Evolutionary conservation across 1,140 invertebrate species (phyloP).

Genomic region (Littorina saxatilis): DNA sequence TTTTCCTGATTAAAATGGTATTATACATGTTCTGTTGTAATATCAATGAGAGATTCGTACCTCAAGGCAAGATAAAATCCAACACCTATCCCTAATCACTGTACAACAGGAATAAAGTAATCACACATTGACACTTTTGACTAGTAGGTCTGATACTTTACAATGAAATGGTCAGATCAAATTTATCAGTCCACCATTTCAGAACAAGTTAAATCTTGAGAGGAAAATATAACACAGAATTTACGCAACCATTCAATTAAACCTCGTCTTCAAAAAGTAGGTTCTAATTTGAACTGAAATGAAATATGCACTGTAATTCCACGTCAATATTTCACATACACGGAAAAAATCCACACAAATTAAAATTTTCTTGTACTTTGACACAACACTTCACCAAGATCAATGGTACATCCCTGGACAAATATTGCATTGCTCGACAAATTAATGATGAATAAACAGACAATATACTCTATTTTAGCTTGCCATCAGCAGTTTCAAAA

Average conservation of each 20-base stretch:
- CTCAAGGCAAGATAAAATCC: constrained; percentile 31
- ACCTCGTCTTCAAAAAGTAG: too few relatives aligned
- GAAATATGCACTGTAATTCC: too few relatives aligned
- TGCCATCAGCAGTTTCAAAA: constrained; percentile 14
- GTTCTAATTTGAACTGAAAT: too few relatives aligned
- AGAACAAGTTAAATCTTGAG: too few relatives aligned
- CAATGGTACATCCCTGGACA: background rate
- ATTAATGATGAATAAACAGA: background rate
- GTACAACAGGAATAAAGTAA: constrained; percentile 12
- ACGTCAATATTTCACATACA: background rate
- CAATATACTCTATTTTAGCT: constrained; percentile 12
- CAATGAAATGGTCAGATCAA: too few relatives aligned
- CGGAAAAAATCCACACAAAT: background rate
- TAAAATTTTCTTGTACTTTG: background rate
- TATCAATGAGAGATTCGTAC: constrained; percentile 32
- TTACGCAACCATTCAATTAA: too few relatives aligned
- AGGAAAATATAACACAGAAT: too few relatives aligned
- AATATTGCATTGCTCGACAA: constrained; percentile 7
- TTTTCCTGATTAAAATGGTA: constrained; percentile 29
- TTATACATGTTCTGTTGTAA: constrained; percentile 19
- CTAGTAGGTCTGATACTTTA: background rate
- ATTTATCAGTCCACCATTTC: too few relatives aligned
- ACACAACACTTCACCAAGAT: background rate
- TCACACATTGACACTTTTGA: background rate
- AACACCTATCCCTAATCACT: constrained; percentile 13